A percentile compares a stretch with the other conserved stretches of the same genome.
Conservation (phyloP, 92 coral and sea anemone species). For the Pocillopora meandrina region DNA sequence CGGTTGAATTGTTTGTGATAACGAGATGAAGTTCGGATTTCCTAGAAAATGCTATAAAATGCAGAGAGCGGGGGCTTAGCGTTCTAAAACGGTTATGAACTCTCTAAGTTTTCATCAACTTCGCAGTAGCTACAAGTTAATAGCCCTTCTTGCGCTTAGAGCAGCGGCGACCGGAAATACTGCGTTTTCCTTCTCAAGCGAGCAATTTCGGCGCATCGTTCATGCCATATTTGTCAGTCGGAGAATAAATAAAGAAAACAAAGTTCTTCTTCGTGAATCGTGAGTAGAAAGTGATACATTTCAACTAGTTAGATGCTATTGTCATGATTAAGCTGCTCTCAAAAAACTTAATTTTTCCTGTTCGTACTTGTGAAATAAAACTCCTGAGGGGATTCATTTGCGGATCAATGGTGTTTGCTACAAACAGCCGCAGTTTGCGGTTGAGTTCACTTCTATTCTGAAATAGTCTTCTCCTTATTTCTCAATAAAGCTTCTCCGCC, state of each 20-base stretch:
- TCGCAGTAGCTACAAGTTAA: neutral
- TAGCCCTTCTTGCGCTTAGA: neutral
- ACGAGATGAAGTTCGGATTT: neutral
- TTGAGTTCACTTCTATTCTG: too few relatives aligned
- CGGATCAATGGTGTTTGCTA: too few relatives aligned
- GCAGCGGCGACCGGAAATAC: neutral
- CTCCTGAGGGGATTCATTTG: too few relatives aligned
- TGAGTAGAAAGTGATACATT: neutral
- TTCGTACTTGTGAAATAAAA: too few relatives aligned
- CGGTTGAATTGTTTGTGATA: neutral
- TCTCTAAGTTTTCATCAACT: neutral
- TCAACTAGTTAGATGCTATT: neutral
- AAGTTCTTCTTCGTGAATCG: neutral
- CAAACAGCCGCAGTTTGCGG: too few relatives aligned
- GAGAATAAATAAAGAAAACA: neutral
- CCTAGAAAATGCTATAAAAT: neutral
- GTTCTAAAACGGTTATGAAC: neutral
- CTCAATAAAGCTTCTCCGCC: constrained; percentile 16
- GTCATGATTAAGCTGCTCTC: neutral
- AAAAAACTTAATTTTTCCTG: too few relatives aligned
- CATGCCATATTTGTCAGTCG: neutral
- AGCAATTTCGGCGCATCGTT: neutral
- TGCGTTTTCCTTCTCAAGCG: neutral
- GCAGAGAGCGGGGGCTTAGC: neutral
- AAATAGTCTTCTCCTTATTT: neutral